Conservation (phyloP, 1,140 invertebrate genomes). For the Hesperophylax magnus region DNA sequence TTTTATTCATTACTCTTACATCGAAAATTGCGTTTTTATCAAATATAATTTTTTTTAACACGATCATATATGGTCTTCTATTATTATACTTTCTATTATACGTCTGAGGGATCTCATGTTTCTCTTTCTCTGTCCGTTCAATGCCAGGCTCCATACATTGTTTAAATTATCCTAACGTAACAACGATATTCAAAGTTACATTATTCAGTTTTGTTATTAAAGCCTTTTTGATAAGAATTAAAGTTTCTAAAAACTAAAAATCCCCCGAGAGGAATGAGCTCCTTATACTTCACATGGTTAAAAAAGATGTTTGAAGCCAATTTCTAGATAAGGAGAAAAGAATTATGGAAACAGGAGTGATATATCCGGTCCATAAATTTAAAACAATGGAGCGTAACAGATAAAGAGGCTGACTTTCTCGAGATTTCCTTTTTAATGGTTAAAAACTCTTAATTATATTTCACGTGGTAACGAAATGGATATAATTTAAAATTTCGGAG, state of each 20-base stretch:
- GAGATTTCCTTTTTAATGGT: conserved; percentile 24
- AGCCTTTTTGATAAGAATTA: neutral
- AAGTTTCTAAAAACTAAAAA: neutral
- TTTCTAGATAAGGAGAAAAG: conserved; percentile 49
- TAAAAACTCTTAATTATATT: conserved; percentile 39
- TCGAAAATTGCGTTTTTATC: too few relatives aligned
- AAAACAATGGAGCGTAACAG: conserved; percentile 53
- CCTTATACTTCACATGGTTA: conserved; percentile 22
- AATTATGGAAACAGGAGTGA: conserved; percentile 54
- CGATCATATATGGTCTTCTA: too few relatives aligned
- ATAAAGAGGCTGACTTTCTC: conserved; percentile 43
- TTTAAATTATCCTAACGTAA: too few relatives aligned
- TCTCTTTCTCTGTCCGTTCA: too few relatives aligned
- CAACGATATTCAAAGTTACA: too few relatives aligned
- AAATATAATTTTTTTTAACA: too few relatives aligned
- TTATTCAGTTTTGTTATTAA: neutral
- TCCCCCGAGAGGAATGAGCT: neutral
- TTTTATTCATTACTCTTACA: too few relatives aligned
- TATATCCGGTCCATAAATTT: conserved; percentile 54
- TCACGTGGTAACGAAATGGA: conserved; percentile 18
- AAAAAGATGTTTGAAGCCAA: conserved; percentile 49
- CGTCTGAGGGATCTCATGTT: too few relatives aligned
- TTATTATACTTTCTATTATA: too few relatives aligned
- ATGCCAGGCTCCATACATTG: too few relatives aligned
- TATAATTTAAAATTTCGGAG: conserved; percentile 14